Conservation (phyloP, 2,113 vertebrate genomes). For the Eudyptes chrysolophus region DNA sequence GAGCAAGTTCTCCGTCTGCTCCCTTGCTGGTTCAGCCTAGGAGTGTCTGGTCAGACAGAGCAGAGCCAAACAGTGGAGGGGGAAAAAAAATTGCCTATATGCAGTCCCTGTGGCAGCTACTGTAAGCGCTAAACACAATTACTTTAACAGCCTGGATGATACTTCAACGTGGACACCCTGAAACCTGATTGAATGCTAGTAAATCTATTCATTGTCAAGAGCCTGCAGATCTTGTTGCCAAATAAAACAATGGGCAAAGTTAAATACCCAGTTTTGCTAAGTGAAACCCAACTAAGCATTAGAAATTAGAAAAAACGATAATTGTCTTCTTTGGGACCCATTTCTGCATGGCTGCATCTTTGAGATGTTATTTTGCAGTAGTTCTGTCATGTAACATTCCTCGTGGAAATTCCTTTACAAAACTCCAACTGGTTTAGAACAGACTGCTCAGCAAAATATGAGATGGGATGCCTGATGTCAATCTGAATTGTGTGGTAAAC, state of each 20-base stretch:
- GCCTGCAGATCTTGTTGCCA: neutral
- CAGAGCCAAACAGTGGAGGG: neutral
- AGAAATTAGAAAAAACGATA: neutral
- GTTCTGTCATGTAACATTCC: neutral
- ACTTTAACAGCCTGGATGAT: neutral
- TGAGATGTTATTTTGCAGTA: neutral
- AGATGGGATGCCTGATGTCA: neutral
- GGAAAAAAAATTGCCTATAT: accelerated
- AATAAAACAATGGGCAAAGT: neutral
- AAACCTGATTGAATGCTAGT: neutral
- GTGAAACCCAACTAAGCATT: neutral
- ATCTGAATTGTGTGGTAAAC: neutral
- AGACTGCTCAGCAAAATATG: neutral
- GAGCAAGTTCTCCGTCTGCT: neutral
- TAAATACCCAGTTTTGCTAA: neutral
- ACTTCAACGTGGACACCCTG: neutral
- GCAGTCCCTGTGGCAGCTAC: neutral
- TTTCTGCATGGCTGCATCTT: neutral
- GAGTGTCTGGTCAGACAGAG: neutral
- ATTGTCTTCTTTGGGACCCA: neutral
- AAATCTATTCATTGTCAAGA: neutral
- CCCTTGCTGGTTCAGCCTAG: neutral
- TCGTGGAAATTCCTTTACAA: neutral
- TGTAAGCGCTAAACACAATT: neutral
- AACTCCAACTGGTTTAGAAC: neutral